Conservation (phyloP, 2,797 vertebrate species). For the Mycteria americana region DNA sequence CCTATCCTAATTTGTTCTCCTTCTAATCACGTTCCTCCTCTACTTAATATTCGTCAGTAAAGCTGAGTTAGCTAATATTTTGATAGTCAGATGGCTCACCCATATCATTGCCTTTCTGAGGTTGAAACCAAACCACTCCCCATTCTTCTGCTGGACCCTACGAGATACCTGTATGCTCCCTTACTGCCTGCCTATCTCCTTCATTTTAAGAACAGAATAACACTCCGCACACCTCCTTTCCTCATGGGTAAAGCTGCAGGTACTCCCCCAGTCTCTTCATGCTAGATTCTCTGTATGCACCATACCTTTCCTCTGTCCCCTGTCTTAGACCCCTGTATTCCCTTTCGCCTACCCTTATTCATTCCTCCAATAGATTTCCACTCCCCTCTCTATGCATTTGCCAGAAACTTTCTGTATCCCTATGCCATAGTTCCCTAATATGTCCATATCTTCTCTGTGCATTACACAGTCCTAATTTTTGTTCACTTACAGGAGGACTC, state of each 20-base stretch:
- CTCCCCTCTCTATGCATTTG: background rate
- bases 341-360: background rate
- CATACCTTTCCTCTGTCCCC: background rate
- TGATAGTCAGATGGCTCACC: background rate
- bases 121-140: background rate
- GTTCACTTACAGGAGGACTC: background rate
- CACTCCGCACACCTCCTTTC: background rate
- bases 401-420: background rate
- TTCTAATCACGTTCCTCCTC: background rate
- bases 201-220: background rate
- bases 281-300: background rate
- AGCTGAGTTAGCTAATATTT: background rate
- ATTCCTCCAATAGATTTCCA: background rate
- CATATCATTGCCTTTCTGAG: background rate
- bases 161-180: background rate
- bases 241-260: background rate
- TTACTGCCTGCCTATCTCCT: background rate
- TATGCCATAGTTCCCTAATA: background rate
- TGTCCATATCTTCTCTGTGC: rapidly evolving
- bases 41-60: background rate
- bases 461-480: background rate
- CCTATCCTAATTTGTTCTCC: background rate
- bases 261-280: background rate
- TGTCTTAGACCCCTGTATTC: background rate
- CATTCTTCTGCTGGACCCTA: background rate